A percentile compares a stretch with the other conserved stretches of the same genome.
phyloP scores from a whole-genome alignment of 2,888 invertebrate species.

The Xylocampa areola region DNA sequence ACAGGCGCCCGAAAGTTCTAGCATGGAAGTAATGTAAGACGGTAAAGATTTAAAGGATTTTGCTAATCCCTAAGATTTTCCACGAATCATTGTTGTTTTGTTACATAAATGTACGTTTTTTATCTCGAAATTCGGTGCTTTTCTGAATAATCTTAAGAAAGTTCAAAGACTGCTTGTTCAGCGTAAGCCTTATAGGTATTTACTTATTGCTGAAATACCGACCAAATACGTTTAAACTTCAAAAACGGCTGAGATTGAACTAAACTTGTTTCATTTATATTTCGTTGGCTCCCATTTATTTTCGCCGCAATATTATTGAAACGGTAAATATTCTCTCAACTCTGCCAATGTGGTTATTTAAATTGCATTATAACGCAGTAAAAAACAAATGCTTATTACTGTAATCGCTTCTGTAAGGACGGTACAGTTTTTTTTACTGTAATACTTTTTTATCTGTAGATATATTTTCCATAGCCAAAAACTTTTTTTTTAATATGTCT shows the following conservation, averaged over 20 bases:
- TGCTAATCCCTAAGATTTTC: conserved; percentile 17
- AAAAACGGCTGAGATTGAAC: conserved; percentile 15
- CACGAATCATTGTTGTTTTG: conserved; percentile 18
- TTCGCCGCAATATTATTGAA: conserved; percentile 23
- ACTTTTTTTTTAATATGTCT: no score
- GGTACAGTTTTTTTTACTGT: no score
- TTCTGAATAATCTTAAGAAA: conserved; percentile 4
- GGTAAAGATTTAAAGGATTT: conserved; percentile 24
- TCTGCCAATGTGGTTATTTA: conserved; percentile 14
- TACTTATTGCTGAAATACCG: conserved; percentile 5
- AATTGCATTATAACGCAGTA: conserved; percentile 4
- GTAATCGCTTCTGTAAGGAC: conserved; percentile 3
- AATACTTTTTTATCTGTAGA: no score
- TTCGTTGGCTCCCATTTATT: conserved; percentile 11
- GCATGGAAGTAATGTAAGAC: conserved; percentile 7
- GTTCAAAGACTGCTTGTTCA: conserved; percentile 11
- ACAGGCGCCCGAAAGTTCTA: conserved; percentile 16
- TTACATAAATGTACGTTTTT: conserved; percentile 25
- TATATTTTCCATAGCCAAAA: no score
- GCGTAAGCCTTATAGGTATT: conserved; percentile 18
- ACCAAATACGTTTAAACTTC: conserved; percentile 6
- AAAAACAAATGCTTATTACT: neutral
- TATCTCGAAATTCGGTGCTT: conserved; percentile 10
- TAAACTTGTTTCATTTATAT: conserved; percentile 19
- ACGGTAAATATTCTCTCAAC: conserved; percentile 16